Conservation (phyloP, 1,140 invertebrate species). For the Papilio machaon region DNA sequence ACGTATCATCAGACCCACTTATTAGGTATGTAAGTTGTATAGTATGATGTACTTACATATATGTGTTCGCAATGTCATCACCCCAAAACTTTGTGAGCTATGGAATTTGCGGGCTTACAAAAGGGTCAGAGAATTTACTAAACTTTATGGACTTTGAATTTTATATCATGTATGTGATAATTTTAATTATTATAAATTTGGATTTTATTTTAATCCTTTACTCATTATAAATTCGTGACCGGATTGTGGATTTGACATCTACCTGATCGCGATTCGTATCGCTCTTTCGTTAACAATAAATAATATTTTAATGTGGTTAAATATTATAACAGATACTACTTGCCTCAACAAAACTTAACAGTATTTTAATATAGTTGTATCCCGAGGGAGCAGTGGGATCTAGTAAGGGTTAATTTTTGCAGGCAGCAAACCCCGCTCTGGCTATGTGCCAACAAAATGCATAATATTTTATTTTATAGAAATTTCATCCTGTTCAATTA, state of each 20-base stretch:
- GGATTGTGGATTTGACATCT: too few relatives aligned
- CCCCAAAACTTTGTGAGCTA: slow-evolving; percentile 5
- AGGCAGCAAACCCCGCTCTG: slow-evolving; percentile 24
- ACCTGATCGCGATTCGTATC: too few relatives aligned
- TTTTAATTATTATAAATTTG: neutral
- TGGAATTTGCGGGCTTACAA: slow-evolving; percentile 21
- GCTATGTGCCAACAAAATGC: slow-evolving; percentile 22
- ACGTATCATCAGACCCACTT: neutral
- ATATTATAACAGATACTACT: slow-evolving; percentile 12
- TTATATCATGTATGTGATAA: slow-evolving; percentile 2
- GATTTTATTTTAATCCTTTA: neutral
- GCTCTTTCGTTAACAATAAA: neutral
- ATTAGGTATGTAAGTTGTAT: neutral
- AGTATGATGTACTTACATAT: neutral
- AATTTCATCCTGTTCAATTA: neutral
- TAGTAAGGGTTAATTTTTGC: slow-evolving; percentile 29
- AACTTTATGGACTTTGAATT: slow-evolving; percentile 11
- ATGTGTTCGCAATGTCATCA: neutral
- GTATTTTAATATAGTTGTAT: neutral
- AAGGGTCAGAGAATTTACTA: slow-evolving; percentile 11
- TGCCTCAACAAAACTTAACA: slow-evolving; percentile 3
- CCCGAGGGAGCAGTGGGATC: neutral
- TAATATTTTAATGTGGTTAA: neutral
- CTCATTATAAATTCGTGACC: neutral
- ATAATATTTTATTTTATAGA: slow-evolving; percentile 26